Conservation (phyloP, 23 tunicate species). For the Clavelina lepadiformis region DNA sequence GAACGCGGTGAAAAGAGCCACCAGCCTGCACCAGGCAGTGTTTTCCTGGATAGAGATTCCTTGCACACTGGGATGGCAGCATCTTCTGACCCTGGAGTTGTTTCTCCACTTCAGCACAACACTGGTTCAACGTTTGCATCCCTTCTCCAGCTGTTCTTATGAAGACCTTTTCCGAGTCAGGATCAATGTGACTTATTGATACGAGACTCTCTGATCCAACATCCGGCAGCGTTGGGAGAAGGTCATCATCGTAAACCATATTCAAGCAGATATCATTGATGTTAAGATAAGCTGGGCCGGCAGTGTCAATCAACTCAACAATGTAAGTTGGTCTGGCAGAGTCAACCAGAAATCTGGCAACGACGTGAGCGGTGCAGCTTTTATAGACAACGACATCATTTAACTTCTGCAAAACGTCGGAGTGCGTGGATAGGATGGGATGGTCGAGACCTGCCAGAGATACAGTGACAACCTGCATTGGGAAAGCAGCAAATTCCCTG, state of each 20-base stretch:
- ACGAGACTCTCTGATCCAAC: neutral
- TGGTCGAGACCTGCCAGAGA: slow-evolving; percentile 46
- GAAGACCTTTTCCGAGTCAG: slow-evolving; percentile 7
- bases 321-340: neutral
- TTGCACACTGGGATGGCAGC: slow-evolving; percentile 3
- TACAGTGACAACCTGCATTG: slow-evolving; percentile 41
- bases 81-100: neutral
- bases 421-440: slow-evolving; percentile 10
- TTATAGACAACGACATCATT: slow-evolving; percentile 18
- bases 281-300: slow-evolving; percentile 5
- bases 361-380: slow-evolving; percentile 26
- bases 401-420: slow-evolving; percentile 26
- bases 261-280: slow-evolving; percentile 38
- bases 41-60: slow-evolving; percentile 33
- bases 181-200: slow-evolving; percentile 13
- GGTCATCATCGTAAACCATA: slow-evolving; percentile 8
- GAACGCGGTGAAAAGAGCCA: slow-evolving; percentile 14
- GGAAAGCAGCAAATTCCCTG: slow-evolving; percentile 27
- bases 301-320: slow-evolving; percentile 31
- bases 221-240: slow-evolving; percentile 26
- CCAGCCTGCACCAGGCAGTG: slow-evolving; percentile 11
- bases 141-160: slow-evolving; percentile 34
- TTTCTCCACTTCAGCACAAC: slow-evolving; percentile 4
- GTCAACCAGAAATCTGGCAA: neutral
- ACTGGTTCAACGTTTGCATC: slow-evolving; percentile 11